Evolutionary conservation across 2,797 vertebrate species (phyloP), one percentile per base, ranked within the genome.

Genomic region (Phaenicophaeus curvirostris): DNA sequence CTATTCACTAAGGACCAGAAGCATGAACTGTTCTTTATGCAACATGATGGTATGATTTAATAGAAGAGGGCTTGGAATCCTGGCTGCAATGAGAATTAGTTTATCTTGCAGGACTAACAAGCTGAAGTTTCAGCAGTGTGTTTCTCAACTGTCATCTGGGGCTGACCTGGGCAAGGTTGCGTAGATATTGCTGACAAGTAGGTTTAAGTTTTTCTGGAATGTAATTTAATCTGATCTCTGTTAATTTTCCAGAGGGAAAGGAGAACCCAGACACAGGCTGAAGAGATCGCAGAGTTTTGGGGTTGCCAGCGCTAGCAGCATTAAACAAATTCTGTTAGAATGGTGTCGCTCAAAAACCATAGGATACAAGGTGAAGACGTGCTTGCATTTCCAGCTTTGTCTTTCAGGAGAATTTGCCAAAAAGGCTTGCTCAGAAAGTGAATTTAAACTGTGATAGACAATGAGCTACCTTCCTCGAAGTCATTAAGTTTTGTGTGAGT

Each of bases 271-370:
- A 94, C 98, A 98, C 37, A 99, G 99, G 93, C 98, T 99, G 96
- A 99, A 98, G 94, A 98, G 99, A 46, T 99, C 99, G 0, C 99
- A 99, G 98, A 99, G 99, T 89, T 99, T 99, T 11, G 99, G 98
- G 0, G 98, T 98, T 39, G 98, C 99, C 95, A 99, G 98, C 0
- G 99, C 99, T 88, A 99, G 98, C 80, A 98, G 99, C 62, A 99
- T 99, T 73, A 99, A 99, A 93, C 98, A 99, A 96, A 98, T 99
- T 81, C 98, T 99, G 10, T 92, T 99, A 65, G 99, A 99, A 67
- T 99, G 99, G 99, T 99, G 99, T 93, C 99, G 99, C 63, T 99
- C 98, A 39, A 99, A 99, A 97, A 99, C 99, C 12, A 97, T 99
- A 5, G 99, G 99, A 88, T 99, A 99, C 94, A 97, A 99, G 98